Base-by-base conservation (phyloP, 2,113 vertebrate genomes). In the Myotis lucifugus region DNA sequence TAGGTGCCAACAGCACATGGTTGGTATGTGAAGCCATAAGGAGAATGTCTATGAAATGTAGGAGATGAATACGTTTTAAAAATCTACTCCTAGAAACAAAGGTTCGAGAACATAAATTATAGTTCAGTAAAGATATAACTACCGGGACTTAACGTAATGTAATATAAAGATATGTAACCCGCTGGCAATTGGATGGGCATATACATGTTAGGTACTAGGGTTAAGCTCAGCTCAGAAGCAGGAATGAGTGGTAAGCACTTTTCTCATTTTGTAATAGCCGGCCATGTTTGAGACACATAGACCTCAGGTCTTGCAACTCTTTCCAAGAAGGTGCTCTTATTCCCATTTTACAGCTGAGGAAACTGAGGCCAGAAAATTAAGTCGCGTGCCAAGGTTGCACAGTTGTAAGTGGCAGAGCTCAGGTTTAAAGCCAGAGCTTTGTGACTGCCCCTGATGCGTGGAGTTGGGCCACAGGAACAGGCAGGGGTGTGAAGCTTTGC, bases 211-310 rank as follows among this genome's bases (percentile, higher is more conserved):
- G 32, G 34, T 76, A 32, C 79, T 56, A 17, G n/a, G 32, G 23
- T 46, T 78, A 17, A 87, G n/a, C 12, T 70, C n/a, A 37, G 69
- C 18, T 95, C 37, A 52, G 59, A 54, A 73, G 14, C 56, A 48
- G 46, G n/a, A 74, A 13, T 18, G 37, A n/a, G 37, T 81, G 10
- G 6, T 29, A n/a, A 42, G 27, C 42, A 11, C 64, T 93, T 66
- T 21, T 69, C 70, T 64, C 25, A 14, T 69, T 50, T 61, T 72
- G 32, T 61, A 40, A 46, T 76, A 40, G 34, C 27, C 34, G 29
- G 0, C 17, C 0, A 1, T 14, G 17, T 77, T 25, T 34, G 25
- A 42, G 56, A 34, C 37, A 64, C 81, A 37, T 1, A 0, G 1
- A 32, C 21, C n/a, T 89, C 34, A 70, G 52, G 40, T 88, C 54